Evolutionary conservation across 2,113 vertebrate genomes (phyloP).

Genomic region (Crotalus tigris): DNA sequence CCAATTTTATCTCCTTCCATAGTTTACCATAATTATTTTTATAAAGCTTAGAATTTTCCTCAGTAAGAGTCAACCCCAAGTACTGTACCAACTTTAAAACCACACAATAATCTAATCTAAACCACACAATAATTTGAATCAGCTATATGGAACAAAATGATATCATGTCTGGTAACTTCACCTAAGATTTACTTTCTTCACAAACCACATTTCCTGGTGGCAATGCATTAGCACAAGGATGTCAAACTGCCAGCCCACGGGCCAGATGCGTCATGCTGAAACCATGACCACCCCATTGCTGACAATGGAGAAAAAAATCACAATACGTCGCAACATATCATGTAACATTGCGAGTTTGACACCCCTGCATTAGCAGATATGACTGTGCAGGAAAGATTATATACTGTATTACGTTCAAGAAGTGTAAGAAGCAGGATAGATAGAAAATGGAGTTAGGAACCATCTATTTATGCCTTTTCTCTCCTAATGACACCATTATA

Average conservation of each 20-base stretch:
- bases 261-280: too few relatives aligned
- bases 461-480: neutral
- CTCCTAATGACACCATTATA: neutral
- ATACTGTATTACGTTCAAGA: neutral
- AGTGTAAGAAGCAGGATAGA: neutral
- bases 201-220: neutral
- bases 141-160: neutral
- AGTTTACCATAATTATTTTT: too few relatives aligned
- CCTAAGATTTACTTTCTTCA: neutral
- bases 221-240: neutral
- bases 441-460: neutral
- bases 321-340: too few relatives aligned
- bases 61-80: too few relatives aligned
- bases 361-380: neutral
- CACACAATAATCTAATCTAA: neutral
- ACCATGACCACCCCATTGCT: too few relatives aligned
- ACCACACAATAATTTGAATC: neutral
- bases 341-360: too few relatives aligned
- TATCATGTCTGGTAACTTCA: neutral
- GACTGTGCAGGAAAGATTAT: neutral
- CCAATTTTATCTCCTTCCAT: too few relatives aligned
- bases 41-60: too few relatives aligned
- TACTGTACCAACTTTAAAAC: too few relatives aligned
- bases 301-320: too few relatives aligned
- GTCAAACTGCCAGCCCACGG: too few relatives aligned